Percentiles rank a stretch among this genome's conserved stretches.
These are phyloP conservation scores for Andrena bucephala DNA, from an alignment of 2,888 invertebrate genomes.

Conservation along the genomic window DNA sequence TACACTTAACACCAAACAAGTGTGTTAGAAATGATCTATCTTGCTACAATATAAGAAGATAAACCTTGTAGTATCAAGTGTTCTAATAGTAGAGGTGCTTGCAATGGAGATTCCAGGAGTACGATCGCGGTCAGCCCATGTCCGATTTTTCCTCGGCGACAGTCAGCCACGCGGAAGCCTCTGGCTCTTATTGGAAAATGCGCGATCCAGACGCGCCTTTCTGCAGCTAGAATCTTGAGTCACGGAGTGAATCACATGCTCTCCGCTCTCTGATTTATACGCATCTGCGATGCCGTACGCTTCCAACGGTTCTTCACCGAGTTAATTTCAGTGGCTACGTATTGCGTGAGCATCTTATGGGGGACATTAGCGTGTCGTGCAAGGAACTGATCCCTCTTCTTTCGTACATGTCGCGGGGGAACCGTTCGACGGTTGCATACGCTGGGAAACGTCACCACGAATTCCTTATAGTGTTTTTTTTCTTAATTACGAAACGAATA, in stretches of 20 bases:
- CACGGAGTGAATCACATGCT: slow-evolving; percentile 77
- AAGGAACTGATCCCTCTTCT: slow-evolving; percentile 10
- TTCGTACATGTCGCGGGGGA: background rate
- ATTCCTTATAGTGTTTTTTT: slow-evolving; percentile 13
- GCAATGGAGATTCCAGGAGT: slow-evolving; percentile 4
- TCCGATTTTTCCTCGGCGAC: slow-evolving; percentile 67
- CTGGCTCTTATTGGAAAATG: slow-evolving; percentile 75
- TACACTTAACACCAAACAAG: background rate
- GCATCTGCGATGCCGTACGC: slow-evolving; percentile 45
- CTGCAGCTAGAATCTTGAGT: slow-evolving; percentile 72
- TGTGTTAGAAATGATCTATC: background rate
- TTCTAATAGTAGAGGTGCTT: background rate
- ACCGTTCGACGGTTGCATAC: slow-evolving; percentile 14
- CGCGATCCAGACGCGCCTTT: slow-evolving; percentile 74
- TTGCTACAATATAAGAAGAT: background rate
- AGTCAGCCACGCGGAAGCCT: slow-evolving; percentile 72
- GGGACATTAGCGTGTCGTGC: slow-evolving; percentile 20
- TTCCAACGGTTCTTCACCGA: slow-evolving; percentile 56
- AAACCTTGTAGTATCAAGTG: background rate
- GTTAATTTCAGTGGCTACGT: slow-evolving; percentile 50
- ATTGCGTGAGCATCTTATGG: slow-evolving; percentile 33
- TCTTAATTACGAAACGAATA: too few relatives aligned
- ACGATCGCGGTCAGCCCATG: slow-evolving; percentile 37
- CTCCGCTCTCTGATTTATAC: slow-evolving; percentile 63
- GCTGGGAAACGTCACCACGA: background rate